Base-by-base conservation (phyloP, 2,797 vertebrate genomes). In the Philypnodon macrostomus region DNA sequence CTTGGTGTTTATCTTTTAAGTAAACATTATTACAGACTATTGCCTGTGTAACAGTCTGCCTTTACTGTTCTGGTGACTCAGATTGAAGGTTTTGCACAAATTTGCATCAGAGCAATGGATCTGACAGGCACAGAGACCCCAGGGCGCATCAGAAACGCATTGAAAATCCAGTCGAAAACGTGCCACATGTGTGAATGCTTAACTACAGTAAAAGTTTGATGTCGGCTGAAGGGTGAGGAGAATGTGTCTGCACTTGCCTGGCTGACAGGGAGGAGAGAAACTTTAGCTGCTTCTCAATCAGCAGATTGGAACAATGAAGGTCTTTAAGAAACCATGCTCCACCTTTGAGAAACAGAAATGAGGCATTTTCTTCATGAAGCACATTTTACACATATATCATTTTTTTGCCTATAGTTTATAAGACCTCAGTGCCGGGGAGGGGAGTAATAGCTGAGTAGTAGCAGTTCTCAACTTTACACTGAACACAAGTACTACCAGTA, bases 21-120 rank as follows among this genome's bases (percentile, higher is more conserved):
- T 52, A 56, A 67, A 59, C 77, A 69, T 89, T 86, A 90, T 90
- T 87, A 89, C 74, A 89, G 87, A 86, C 75, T 52, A 52, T 64
- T 63, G 61, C 55, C 38, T 35, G 58, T 64, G 67, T 83, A 86
- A 86, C 83, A 84, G 69, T 87, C 85, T 81, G 80, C 50, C 48
- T 87, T 89, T 88, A 89, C 74, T 59, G 52, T 47, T 83, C 75
- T 71, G 36, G 73, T 90, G 77, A 87, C 65, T 70, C 70, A 74
- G 77, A 87, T 72, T 86, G 79, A 81, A 82, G 77, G 68, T 59
- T 78, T 70, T 66, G 58, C 71, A 63, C 67, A 79, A 77, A 84
- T 77, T 70, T 65, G 64, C 70, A 61, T 65, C 57, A 62, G 56
- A 51, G 64, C 42, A 31, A 41, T 27, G 39, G 54, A 60, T 49